phyloP scores from a whole-genome alignment of 2,888 invertebrate species.

The Nomada goodeniana region DNA sequence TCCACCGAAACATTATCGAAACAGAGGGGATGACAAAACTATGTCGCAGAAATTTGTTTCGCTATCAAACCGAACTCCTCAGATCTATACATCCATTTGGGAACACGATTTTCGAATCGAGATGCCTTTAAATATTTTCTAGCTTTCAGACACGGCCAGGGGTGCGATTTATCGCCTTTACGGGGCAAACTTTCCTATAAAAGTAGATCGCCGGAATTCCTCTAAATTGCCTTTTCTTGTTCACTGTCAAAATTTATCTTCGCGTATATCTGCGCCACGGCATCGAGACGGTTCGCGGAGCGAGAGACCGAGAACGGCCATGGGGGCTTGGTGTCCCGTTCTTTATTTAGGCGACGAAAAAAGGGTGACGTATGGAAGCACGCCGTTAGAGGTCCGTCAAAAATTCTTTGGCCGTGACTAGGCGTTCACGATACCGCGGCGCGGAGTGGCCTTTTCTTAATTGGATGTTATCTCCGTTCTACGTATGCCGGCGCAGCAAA shows the following conservation, averaged over 20 bases:
- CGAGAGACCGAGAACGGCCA: not conserved
- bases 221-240: slow-evolving; percentile 72
- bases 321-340: slow-evolving; percentile 24
- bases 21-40: not conserved
- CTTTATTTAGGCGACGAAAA: slow-evolving; percentile 58
- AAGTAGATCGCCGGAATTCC: slow-evolving; percentile 59
- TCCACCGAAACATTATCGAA: not conserved
- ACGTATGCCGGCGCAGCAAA: slow-evolving; percentile 3
- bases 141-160: slow-evolving; percentile 36
- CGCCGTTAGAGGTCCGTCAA: slow-evolving; percentile 53
- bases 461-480: slow-evolving; percentile 20
- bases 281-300: slow-evolving; percentile 18
- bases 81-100: not conserved
- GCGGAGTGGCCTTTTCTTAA: slow-evolving; percentile 43
- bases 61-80: not conserved
- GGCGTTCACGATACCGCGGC: slow-evolving; percentile 19
- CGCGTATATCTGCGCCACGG: slow-evolving; percentile 54
- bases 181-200: slow-evolving; percentile 59
- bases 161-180: slow-evolving; percentile 53
- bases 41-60: not conserved
- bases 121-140: slow-evolving; percentile 54
- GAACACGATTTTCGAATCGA: slow-evolving; percentile 35
- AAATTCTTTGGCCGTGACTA: slow-evolving; percentile 60
- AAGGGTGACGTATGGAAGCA: slow-evolving; percentile 50
- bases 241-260: slow-evolving; percentile 69